phyloP scores from a whole-genome alignment of 2,888 invertebrate species.

The Agonopterix subpropinquella region DNA sequence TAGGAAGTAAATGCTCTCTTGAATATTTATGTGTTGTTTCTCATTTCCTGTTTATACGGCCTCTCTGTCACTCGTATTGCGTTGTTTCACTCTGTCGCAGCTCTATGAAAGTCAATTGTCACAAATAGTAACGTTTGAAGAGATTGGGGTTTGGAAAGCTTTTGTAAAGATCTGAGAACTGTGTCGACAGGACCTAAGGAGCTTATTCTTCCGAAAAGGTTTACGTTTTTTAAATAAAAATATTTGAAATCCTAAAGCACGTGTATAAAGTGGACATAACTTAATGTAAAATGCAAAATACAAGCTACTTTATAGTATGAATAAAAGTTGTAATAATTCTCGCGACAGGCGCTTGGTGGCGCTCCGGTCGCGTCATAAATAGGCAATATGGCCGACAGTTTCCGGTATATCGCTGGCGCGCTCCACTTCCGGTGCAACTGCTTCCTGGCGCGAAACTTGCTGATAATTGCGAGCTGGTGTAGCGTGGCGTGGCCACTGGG shows the following conservation, averaged over 20 bases:
- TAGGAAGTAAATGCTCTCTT: constrained; percentile 35
- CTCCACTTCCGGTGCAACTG: constrained; percentile 26
- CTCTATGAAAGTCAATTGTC: constrained; percentile 30
- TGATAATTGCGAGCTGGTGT: neutral
- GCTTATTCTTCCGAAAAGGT: too few relatives aligned
- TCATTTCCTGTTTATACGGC: constrained; percentile 28
- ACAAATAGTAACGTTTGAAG: constrained; percentile 22
- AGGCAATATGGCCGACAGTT: constrained; percentile 40
- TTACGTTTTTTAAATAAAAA: too few relatives aligned
- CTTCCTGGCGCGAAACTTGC: constrained; percentile 3
- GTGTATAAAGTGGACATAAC: too few relatives aligned
- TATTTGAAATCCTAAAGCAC: too few relatives aligned
- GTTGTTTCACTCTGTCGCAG: constrained; percentile 6
- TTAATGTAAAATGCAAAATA: too few relatives aligned
- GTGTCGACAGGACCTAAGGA: too few relatives aligned
- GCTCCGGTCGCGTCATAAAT: constrained; percentile 20
- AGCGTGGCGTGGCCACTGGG: too few relatives aligned
- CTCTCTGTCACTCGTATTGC: constrained; percentile 8
- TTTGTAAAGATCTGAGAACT: neutral
- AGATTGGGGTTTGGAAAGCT: neutral
- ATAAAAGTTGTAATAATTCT: neutral
- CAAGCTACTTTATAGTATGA: neutral
- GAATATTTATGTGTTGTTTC: constrained; percentile 48
- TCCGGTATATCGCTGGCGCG: constrained; percentile 30
- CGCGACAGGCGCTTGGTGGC: constrained; percentile 22